Evolutionary conservation across 2,113 vertebrate species (phyloP).

Genomic region (Tringa solitaria): DNA sequence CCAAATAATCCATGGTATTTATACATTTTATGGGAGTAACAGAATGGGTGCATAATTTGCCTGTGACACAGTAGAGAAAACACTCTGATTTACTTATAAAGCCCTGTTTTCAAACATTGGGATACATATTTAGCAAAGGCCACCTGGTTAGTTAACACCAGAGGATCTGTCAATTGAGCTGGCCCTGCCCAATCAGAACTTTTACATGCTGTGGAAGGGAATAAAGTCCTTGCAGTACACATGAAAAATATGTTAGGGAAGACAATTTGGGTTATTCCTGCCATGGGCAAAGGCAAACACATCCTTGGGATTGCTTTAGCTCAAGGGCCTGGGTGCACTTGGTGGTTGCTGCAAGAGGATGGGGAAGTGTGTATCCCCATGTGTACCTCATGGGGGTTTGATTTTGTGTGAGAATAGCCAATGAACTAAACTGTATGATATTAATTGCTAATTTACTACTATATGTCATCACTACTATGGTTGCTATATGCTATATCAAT

Average conservation of each 20-base stretch:
- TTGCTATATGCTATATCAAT: neutral
- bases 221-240: neutral
- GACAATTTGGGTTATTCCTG: neutral
- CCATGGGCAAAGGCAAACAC: neutral
- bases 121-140: neutral
- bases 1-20: neutral
- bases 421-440: neutral
- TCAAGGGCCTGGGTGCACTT: neutral
- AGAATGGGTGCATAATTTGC: neutral
- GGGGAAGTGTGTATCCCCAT: neutral
- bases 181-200: neutral
- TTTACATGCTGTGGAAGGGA: neutral
- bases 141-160: neutral
- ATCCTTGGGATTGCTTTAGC: neutral
- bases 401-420: neutral
- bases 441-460: neutral
- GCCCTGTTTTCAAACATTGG: neutral
- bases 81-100: neutral
- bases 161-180: neutral
- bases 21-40: neutral
- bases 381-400: neutral
- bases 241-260: neutral
- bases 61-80: neutral
- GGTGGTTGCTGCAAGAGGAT: neutral
- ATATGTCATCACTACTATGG: neutral